Percentiles rank a stretch among this genome's conserved stretches.
These are phyloP conservation scores for Actinopyga echinites DNA, from an alignment of 53 echinoderm and acorn worm genomes.

Conservation along the genomic window DNA sequence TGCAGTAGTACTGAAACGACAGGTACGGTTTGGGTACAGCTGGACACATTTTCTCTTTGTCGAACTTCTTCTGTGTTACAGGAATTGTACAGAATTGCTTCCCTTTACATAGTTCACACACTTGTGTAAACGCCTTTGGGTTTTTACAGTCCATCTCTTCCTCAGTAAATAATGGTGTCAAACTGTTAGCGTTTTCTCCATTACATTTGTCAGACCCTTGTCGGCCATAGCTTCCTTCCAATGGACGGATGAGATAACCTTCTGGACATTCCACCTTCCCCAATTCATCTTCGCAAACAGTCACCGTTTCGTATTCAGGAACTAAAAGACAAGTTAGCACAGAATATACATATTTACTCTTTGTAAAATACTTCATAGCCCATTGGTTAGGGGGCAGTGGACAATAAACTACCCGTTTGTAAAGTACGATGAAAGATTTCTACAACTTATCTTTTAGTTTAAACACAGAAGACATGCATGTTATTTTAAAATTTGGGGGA, in stretches of 20 bases:
- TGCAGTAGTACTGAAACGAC: constrained; percentile 36
- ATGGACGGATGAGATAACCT: constrained; percentile 69
- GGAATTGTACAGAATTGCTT: constrained; percentile 25
- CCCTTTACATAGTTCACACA: constrained; percentile 40
- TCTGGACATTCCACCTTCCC: constrained; percentile 63
- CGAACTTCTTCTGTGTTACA: constrained; percentile 21
- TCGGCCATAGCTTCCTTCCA: constrained; percentile 82
- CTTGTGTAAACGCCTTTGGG: constrained; percentile 44
- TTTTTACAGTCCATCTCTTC: constrained; percentile 64
- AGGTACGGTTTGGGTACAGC: constrained; percentile 6
- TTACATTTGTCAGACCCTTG: constrained; percentile 75
- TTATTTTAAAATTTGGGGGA: no score
- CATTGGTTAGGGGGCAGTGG: no score
- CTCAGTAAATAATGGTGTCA: constrained; percentile 39
- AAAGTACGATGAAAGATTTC: no score
- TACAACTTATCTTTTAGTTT: no score
- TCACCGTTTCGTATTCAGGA: constrained; percentile 40
- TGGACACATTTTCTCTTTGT: constrained; percentile 14
- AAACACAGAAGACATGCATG: no score
- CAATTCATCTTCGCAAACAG: constrained; percentile 7
- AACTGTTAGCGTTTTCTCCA: not conserved
- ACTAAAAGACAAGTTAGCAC: not conserved
- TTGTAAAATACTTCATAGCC: no score
- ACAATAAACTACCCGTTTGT: no score
- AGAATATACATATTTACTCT: no score